Conservation (phyloP, 2,113 vertebrate species). For the Martes martes region DNA sequence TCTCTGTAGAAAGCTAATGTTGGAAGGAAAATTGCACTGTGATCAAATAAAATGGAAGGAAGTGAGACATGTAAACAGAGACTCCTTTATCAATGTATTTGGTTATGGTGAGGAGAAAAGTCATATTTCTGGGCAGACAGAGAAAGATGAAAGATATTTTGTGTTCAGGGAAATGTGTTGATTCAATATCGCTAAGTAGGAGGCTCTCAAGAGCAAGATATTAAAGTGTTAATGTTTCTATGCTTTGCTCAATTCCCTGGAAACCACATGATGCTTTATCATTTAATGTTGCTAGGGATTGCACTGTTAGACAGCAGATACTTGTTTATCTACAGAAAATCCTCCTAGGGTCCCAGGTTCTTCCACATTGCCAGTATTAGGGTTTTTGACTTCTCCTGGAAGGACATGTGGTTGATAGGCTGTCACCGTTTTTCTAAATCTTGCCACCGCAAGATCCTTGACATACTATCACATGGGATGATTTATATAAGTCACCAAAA, state of each 20-base stretch:
- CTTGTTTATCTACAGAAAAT: neutral
- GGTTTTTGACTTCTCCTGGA: neutral
- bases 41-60: neutral
- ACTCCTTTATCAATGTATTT: neutral
- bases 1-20: neutral
- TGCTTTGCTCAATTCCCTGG: neutral
- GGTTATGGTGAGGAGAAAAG: neutral
- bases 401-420: neutral
- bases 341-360: neutral
- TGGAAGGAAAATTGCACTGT: neutral
- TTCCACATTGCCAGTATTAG: neutral
- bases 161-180: neutral
- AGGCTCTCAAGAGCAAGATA: neutral
- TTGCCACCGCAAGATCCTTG: neutral
- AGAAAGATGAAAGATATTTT: neutral
- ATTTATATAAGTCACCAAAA: neutral
- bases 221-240: neutral
- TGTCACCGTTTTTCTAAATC: neutral
- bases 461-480: neutral
- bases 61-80: neutral
- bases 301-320: neutral
- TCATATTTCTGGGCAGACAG: rapidly evolving
- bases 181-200: neutral
- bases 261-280: neutral
- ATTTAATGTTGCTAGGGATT: neutral